Evolutionary conservation across 1,140 invertebrate genomes (phyloP), one percentile per base, ranked within the genome.

Genomic region (Lutraria rhynchaena): DNA sequence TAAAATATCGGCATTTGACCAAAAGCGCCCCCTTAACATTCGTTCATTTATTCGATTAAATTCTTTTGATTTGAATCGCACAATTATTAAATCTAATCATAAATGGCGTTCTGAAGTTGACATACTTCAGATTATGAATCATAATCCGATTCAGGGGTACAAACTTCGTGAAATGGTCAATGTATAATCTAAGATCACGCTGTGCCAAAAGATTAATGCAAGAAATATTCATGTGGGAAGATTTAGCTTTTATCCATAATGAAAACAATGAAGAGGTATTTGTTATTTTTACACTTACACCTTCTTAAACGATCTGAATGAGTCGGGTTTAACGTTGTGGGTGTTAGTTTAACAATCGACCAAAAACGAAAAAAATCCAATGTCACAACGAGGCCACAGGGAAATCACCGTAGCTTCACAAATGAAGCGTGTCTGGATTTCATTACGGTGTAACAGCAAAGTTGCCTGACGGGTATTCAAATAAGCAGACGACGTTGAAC

Each of bases 391-490:
- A 41, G 53, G 53, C 19, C 53, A 22, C n/a, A 24, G 19, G 71
- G n/a, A 37, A 29, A 74, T 17, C 15, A 58, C 71, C 53, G 53
- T 37, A 33, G 71, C 63, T n/a, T 46, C 13, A 29, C 76, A 33
- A 60, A 80, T 80, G 49, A 80, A 80, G 63, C 76, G 76, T 69
- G 33, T 41, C 63, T 27, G 76, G 65, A 80, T 80, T 78, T 51
- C 57, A 70, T 69, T 80, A 60, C 73, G 7, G 46, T 3, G 22
- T 33, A 69, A 49, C 37, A 24, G 35, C 31, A 61, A 81, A 81
- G 24, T 81, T 65, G 78, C 65, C 35, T 55, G 51, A 74, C 78
- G 51, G 78, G 78, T 81, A 81, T 81, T 73, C 78, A 81, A 81
- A 81, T 81, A 44, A 81, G 78, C 65, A 71, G 78, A 73, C 69